Evolutionary conservation across 2,797 vertebrate genomes (phyloP), one percentile per base, ranked within the genome.

Genomic region (Sparidentex hasta): DNA sequence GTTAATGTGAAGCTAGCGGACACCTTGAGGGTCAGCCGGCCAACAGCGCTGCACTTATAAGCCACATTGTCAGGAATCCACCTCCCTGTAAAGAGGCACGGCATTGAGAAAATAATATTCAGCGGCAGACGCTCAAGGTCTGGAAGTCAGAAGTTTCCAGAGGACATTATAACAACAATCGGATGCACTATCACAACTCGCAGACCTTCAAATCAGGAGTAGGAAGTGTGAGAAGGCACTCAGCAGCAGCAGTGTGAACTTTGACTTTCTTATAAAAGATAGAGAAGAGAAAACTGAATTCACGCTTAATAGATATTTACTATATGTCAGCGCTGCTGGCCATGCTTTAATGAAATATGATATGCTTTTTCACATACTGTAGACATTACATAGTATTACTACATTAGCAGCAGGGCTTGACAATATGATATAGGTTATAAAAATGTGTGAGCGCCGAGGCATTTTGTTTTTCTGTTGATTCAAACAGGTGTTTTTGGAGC

Each of bases 131-230:
- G 38, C 27, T 47, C 21, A 25, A 61, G 20, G 55, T 74, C 27
- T 62, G 27, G n/a, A 52, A 57, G 52, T 75, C 51, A 43, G 71
- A 59, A 58, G 58, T 74, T 68, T 74, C 11, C 29, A 54, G 63
- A 69, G 64, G 33, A 68, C 48, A 14, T 7, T 11, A 50, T 18
- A 50, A 20, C 46, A 65, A 47, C 58, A 46, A 54, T 51, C 44
- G 44, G 67, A 57, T 2, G 4, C 68, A n/a, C 12, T 8, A 0
- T 38, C 55, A 11, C 38, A 46, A 27, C 52, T 58, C 43, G 23
- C 58, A 29, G 51, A 43, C 54, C 58, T 63, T 64, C 25, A 50
- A 21, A 48, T 76, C 21, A 63, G 17, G 17, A 43, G 29, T 2
- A 27, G 9, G 3, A 41, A 54, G 47, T 62, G 72, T 56, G 23